Conservation (phyloP, 2,888 invertebrate species). For the Macrophya annulata region DNA sequence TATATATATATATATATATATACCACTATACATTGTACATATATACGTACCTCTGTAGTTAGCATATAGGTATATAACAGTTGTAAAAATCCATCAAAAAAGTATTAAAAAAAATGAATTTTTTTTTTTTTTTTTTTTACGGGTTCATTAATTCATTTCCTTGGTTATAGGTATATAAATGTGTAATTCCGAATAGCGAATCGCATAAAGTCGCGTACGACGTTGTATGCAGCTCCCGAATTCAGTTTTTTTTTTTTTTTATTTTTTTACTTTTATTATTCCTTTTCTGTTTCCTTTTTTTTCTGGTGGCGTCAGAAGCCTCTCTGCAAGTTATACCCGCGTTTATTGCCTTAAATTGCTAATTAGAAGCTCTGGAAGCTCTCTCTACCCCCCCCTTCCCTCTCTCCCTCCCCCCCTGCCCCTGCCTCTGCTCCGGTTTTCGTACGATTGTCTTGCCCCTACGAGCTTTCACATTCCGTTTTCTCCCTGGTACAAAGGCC, state of each 20-base stretch:
- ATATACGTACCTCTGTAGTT: too few relatives aligned
- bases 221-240: background rate
- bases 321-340: slow-evolving; percentile 53
- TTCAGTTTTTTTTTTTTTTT: background rate
- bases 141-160: background rate
- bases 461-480: slow-evolving; percentile 59
- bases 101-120: too few relatives aligned
- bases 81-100: background rate
- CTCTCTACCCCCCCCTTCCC: slow-evolving; percentile 52
- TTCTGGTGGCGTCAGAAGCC: slow-evolving; percentile 28
- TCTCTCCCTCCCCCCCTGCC: slow-evolving; percentile 51
- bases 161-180: background rate
- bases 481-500: slow-evolving; percentile 6
- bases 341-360: slow-evolving; percentile 77
- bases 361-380: slow-evolving; percentile 68
- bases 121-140: background rate
- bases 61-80: background rate
- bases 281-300: background rate
- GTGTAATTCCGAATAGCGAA: background rate
- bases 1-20: too few relatives aligned
- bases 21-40: too few relatives aligned
- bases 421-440: slow-evolving; percentile 62
- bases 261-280: background rate
- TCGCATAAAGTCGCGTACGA: background rate
- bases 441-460: slow-evolving; percentile 64